Evolutionary conservation across 2,113 vertebrate species (phyloP).

Genomic region (Coptodon bakossiorum): DNA sequence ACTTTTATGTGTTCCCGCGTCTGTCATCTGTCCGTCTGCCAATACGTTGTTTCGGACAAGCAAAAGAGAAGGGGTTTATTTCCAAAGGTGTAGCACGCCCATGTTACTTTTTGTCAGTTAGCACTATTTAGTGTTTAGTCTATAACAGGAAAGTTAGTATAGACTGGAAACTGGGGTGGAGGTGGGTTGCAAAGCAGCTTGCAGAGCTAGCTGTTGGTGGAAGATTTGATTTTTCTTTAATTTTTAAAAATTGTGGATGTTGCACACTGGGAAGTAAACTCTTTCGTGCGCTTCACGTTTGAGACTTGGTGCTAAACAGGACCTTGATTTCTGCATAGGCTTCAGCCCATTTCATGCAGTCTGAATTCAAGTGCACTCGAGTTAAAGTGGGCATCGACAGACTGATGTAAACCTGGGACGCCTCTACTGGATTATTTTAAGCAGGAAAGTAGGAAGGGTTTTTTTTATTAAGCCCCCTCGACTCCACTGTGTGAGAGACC

Average conservation of each 20-base stretch:
- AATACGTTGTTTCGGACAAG: background rate
- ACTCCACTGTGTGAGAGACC: background rate
- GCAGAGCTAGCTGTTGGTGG: background rate
- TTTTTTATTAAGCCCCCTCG: background rate
- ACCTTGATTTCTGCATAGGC: background rate
- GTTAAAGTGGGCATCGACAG: background rate
- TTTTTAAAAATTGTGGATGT: background rate
- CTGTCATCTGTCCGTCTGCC: background rate
- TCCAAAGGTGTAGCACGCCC: background rate
- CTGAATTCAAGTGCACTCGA: background rate
- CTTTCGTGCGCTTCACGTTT: background rate
- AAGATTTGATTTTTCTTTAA: background rate
- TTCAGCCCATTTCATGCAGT: background rate
- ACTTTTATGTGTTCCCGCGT: background rate
- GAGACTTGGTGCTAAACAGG: background rate
- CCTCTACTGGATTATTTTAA: conserved; percentile 10
- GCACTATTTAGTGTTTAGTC: background rate
- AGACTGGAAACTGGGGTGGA: background rate
- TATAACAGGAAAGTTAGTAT: background rate
- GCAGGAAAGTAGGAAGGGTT: background rate
- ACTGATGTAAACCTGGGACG: conserved; percentile 3
- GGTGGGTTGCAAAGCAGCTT: background rate
- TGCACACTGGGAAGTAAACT: background rate
- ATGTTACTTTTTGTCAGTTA: background rate
- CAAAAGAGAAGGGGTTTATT: background rate